Base-by-base conservation (phyloP, 2,797 vertebrate genomes). In the Allobates femoralis region DNA sequence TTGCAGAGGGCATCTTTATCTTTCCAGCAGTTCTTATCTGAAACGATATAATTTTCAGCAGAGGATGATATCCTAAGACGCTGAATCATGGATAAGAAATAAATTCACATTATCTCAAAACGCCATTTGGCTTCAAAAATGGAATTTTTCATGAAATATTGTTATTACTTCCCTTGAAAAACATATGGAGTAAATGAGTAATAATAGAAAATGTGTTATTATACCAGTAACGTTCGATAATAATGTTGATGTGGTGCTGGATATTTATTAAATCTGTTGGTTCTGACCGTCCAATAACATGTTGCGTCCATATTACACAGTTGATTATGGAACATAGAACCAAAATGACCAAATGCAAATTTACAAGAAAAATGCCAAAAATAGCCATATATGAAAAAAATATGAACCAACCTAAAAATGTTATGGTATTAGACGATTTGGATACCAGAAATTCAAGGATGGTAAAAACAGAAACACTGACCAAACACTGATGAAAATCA, bases 1-100 rank as follows among this genome's bases (percentile, higher is more conserved):
- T 50, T 74, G 71, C 23, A 46, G 16, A 74, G 71, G 41, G 26
- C 71, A 74, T 50, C 41, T 73, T 73, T 46, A 73, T 73, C 69
- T 26, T 50, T 5, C 8, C 71, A 50, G 71, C 37, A 16, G 71
- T 14, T 74, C 71, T 50, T 74, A 74, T 74, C 71, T 74, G n/a
- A 74, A 74, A 74, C 14, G 71, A 4, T 26, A 74, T 74, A 26
- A 50, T 74, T 74, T 74, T 46, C 23, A 74, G 41, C 41, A 16
- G 71, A 50, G 71, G 41, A 11, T 6, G 41, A n/a, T 50, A 74
- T 74, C 41, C 71, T 50, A 41, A 74, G 8, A 26, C 12, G 41
- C 71, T 74, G 41, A 41, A 23, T 74, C 71, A 41, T 50, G 71
- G 46, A 41, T 46, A 50, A 74, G 50, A 46, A 74, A 74, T 18